Base-by-base conservation (phyloP, 2,888 invertebrate genomes). In the Dolomedes plantarius region DNA sequence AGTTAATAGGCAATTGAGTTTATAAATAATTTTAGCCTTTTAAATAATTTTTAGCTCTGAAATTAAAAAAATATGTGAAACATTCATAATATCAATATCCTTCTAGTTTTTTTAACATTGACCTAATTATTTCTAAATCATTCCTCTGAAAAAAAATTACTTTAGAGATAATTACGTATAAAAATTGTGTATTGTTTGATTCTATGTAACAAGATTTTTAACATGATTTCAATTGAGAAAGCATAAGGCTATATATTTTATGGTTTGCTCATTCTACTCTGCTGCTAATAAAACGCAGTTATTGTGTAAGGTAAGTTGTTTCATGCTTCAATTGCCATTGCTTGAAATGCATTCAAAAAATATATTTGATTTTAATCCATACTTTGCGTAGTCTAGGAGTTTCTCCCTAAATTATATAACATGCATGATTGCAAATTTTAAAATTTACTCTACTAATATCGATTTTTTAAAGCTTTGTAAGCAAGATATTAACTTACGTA, bases 251-350 rank as follows among this genome's bases (percentile, higher is more conserved):
- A 46, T 46, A 46, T 13, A 16, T 46, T 46, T 16, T 46, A 46
- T 46, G 46, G 46, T 46, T 46, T 46, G 67, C 23, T 68, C 69
- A 56, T 77, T 77, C 19, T 69, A 69, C 79, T 79, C 36, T 68
- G 65, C 69, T 81, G 68, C 46, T 41, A 67, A 46, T 39, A 69
- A 56, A 78, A 46, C 23, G 39, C 36, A 82, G 80, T 71, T 82
- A 82, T 46, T 82, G 41, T 75, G 64, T 76, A n/a, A 83, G 83
- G 83, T 83, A 83, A 83, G 83, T 83, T 23, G 11, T 36, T 64
- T 71, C 9, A 46, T 46, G 16, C 46, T 36, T 7, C 11, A 11
- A 46, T 50, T 27, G 74, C 69, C 50, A 31, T 62, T 81, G 74
- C 79, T 46, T 72, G 78, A 32, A 32, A 9, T 76, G 67, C 64